Evolutionary conservation across 2,113 vertebrate genomes (phyloP).

Genomic region (Saguinus imperator): DNA sequence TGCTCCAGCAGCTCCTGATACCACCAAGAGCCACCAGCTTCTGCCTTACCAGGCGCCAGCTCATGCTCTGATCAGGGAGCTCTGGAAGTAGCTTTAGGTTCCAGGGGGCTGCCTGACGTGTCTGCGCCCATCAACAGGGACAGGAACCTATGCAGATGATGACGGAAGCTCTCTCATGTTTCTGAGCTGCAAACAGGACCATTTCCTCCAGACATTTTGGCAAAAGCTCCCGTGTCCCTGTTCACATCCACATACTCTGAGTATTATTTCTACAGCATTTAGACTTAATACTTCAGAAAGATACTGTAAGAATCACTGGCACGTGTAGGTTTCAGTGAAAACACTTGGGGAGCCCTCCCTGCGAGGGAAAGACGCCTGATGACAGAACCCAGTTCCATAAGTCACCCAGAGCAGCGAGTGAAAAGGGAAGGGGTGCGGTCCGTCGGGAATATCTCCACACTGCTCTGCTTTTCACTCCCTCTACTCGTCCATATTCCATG

Average conservation of each 20-base stretch:
- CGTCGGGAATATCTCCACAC: background rate
- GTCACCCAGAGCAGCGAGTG: background rate
- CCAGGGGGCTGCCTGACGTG: background rate
- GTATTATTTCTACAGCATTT: background rate
- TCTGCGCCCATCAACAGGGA: background rate
- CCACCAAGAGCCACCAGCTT: background rate
- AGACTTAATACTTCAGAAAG: background rate
- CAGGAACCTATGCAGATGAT: background rate
- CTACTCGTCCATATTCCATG: background rate
- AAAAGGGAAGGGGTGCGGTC: background rate
- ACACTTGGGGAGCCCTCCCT: background rate
- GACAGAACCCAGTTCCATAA: background rate
- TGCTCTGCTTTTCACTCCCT: background rate
- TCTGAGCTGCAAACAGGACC: background rate
- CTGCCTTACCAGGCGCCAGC: background rate
- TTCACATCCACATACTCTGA: background rate
- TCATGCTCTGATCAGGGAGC: background rate
- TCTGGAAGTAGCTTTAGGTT: background rate
- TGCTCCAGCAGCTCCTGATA: slow-evolving; percentile 21
- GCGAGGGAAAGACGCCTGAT: background rate
- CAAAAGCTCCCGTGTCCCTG: background rate
- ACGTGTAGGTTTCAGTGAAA: background rate
- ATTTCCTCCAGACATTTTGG: background rate
- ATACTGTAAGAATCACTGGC: background rate
- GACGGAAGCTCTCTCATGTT: background rate